A percentile compares a stretch with the other conserved stretches of the same genome.
Conservation (phyloP, 1,140 invertebrate genomes). For the Nomia melanderi region DNA sequence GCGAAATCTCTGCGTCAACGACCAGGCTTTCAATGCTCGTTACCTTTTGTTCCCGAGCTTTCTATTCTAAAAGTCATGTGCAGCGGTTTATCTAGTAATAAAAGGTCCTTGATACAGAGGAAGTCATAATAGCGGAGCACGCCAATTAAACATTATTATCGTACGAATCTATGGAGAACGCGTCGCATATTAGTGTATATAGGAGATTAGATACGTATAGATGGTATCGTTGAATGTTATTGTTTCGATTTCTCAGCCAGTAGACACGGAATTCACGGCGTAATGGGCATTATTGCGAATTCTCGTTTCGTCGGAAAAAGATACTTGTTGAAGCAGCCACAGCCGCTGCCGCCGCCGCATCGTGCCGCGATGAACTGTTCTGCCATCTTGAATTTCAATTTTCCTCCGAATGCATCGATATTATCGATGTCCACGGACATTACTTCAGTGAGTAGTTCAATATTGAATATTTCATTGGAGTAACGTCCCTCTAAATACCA, state of each 20-base stretch:
- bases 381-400: constrained; percentile 1
- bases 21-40: not conserved
- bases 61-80: too few species aligned
- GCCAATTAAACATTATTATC: not conserved
- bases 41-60: not conserved
- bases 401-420: not conserved
- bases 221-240: not conserved
- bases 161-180: not conserved
- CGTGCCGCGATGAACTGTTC: not conserved
- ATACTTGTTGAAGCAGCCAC: too few species aligned
- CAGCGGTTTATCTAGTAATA: too few species aligned
- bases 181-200: not conserved
- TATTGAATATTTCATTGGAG: not conserved
- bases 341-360: too few species aligned
- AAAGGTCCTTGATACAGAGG: too few species aligned
- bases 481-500: not conserved
- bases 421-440: not conserved
- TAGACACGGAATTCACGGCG: not conserved
- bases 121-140: too few species aligned
- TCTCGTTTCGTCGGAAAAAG: not conserved
- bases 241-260: not conserved
- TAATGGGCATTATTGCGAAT: not conserved
- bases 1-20: not conserved
- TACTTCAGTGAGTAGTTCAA: not conserved
- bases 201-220: constrained; percentile 5